These are phyloP conservation scores for Potamarius usumacintae DNA, from an alignment of 2,113 vertebrate genomes.

Conservation along the genomic window DNA sequence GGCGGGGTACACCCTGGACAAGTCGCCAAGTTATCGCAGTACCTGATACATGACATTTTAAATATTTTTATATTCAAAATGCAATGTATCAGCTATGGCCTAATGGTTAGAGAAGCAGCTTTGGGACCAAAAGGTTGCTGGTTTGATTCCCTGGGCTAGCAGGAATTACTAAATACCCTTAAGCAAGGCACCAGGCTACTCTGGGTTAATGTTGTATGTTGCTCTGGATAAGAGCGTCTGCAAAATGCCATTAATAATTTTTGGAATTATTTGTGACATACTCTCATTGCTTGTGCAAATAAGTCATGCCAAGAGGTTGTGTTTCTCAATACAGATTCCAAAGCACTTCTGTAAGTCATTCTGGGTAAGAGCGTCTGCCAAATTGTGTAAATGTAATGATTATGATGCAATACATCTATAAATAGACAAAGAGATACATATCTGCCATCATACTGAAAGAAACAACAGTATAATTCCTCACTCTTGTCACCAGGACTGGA, in stretches of 20 bases:
- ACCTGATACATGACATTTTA: no score
- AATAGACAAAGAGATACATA: not conserved
- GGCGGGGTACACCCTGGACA: no score
- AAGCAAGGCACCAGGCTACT: no score
- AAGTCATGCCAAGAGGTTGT: not conserved
- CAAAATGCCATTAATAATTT: not conserved
- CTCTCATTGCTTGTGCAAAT: not conserved
- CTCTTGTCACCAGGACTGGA: not conserved
- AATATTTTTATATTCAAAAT: no score
- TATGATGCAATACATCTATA: not conserved
- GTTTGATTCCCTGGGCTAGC: no score
- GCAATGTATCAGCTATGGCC: not conserved
- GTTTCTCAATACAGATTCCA: not conserved
- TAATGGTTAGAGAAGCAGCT: no score
- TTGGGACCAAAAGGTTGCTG: no score
- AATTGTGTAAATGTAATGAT: not conserved
- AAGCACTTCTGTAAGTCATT: not conserved
- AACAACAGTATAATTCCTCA: not conserved
- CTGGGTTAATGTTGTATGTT: no score
- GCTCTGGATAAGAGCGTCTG: not conserved
- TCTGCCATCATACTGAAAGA: not conserved
- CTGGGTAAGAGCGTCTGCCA: not conserved
- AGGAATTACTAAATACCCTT: no score
- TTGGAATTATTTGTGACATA: not conserved
- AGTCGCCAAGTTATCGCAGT: no score